These are phyloP conservation scores for Sus scrofa DNA, from an alignment of 2,113 vertebrate genomes.

Conservation along the genomic window DNA sequence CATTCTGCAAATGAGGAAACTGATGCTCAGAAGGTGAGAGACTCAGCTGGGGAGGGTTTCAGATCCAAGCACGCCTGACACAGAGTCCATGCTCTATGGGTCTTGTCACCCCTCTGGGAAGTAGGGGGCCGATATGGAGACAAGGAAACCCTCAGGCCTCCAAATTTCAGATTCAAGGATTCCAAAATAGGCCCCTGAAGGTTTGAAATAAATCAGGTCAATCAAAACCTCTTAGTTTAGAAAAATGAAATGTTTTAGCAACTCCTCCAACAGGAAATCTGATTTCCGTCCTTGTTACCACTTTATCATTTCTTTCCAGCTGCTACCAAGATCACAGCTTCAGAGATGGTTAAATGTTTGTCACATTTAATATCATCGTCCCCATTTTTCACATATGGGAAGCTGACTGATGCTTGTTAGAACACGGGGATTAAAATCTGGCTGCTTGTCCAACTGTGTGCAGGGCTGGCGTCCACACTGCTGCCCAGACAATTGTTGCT, in stretches of 20 bases:
- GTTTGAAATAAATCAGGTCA: neutral
- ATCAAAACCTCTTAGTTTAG: slow-evolving; percentile 15
- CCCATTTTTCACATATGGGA: slow-evolving; percentile 57
- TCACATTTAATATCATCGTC: slow-evolving; percentile 36
- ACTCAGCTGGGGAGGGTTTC: neutral
- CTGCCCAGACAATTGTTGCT: neutral
- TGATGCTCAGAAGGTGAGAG: neutral
- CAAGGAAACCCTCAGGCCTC: neutral
- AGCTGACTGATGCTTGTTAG: neutral
- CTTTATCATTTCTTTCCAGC: slow-evolving; percentile 63
- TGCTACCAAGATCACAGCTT: slow-evolving; percentile 45
- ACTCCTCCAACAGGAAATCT: slow-evolving; percentile 44
- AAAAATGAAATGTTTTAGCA: slow-evolving; percentile 68
- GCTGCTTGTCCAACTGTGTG: neutral
- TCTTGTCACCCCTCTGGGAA: neutral
- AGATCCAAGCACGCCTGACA: neutral
- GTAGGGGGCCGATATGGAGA: neutral
- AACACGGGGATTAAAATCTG: neutral
- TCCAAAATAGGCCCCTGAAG: neutral
- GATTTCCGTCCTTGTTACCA: neutral
- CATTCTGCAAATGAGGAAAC: neutral
- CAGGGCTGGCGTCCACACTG: fast-evolving
- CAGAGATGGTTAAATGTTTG: slow-evolving; percentile 24
- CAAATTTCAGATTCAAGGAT: neutral
- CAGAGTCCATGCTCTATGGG: neutral